These are phyloP conservation scores for Epinephelus moara DNA, from an alignment of 2,113 vertebrate genomes.

Conservation along the genomic window DNA sequence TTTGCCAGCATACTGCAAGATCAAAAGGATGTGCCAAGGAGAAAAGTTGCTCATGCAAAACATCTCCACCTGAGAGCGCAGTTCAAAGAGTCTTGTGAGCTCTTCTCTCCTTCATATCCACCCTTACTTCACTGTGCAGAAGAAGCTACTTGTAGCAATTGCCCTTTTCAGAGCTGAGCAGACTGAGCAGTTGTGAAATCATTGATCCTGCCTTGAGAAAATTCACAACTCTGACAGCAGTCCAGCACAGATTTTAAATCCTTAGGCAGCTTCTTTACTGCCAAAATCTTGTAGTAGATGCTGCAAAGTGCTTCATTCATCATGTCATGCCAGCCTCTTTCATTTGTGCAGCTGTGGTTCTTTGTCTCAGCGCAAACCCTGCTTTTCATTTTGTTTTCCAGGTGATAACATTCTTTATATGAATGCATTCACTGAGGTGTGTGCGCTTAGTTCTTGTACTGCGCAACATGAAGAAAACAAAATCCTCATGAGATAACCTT, in stretches of 20 bases:
- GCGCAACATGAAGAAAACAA: not conserved
- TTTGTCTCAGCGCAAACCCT: not conserved
- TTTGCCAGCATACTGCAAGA: not conserved
- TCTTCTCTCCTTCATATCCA: not conserved
- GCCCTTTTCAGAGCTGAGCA: not conserved
- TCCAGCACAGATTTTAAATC: not conserved
- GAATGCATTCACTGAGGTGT: not conserved
- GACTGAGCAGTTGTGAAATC: conserved; percentile 4
- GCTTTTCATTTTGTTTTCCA: not conserved
- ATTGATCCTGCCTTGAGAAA: conserved; percentile 10
- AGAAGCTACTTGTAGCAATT: not conserved
- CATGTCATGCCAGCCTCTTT: not conserved
- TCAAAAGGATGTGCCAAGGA: not conserved
- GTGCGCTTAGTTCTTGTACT: not conserved
- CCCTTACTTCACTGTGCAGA: not conserved
- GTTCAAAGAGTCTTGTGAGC: not conserved
- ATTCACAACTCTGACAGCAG: conserved; percentile 12
- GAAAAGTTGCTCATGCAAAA: not conserved
- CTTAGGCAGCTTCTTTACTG: not conserved
- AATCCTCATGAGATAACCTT: not conserved
- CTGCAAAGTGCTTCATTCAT: not conserved
- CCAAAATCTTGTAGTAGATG: not conserved
- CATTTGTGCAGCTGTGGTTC: not conserved
- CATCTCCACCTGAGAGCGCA: conserved; percentile 1
- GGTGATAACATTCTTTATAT: not conserved